Base-by-base conservation (phyloP, 1,140 invertebrate species). In the Aleiodes sp. region DNA sequence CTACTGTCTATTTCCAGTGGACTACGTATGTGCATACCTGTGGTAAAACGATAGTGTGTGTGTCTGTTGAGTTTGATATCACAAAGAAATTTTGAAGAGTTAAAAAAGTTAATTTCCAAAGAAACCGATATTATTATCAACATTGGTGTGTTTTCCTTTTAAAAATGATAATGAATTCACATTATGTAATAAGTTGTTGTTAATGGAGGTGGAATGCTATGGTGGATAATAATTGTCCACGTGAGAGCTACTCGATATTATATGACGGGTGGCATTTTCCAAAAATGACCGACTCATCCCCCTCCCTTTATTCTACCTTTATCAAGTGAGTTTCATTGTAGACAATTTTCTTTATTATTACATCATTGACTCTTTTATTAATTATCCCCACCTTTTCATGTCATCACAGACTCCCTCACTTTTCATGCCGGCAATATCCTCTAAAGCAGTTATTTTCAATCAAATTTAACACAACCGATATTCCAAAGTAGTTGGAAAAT, bases 261-360 rank as follows among this genome's bases (percentile, higher is more conserved):
- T 63, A 67, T 65, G 73, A 71, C 71, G 73, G 75, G 74, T 74
- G 74, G 75, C 75, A 72, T 75, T 66, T 74, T 61, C 72, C 68
- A 46, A 81, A 82, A 76, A 82, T 82, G 80, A 77, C 79, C 70
- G 80, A 80, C 73, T 72, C 75, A 72, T 72, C 76, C 19, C 75
- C 76, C 14, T 74, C 76, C 41, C 67, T 70, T 29, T 68, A 70
- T 14, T 79, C 79, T 68, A 69, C 76, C 72, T 73, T 80, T 43
- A 70, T 73, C 68, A 80, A 78, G 79, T 82, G 71, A 81, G 70
- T 71, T 61, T 56, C 65, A 6, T 69, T 41, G 35, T 46, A 19
- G 1, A 33, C 31, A 33, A 8, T 8, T 33, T 56, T 56, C 3
- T 56, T 28, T 21, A 24, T 16, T 12, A 41, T 31, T 28, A 41